phyloP scores from a whole-genome alignment of 2,888 invertebrate genomes.

The Drosophila pullipes region DNA sequence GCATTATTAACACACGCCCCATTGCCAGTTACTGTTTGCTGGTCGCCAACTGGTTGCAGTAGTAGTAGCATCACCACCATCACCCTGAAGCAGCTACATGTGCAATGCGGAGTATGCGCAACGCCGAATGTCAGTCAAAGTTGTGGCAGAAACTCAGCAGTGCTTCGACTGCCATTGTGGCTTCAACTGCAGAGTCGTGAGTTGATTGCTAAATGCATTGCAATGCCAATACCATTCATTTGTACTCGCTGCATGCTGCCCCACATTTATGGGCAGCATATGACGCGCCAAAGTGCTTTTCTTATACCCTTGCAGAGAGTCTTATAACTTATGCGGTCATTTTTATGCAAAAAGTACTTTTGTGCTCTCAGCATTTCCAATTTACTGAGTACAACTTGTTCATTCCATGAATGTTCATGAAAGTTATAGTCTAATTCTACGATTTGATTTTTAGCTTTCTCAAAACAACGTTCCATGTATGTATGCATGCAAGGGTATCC shows the following conservation, averaged over 20 bases:
- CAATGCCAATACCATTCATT: slow-evolving; percentile 55
- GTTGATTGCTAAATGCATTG: slow-evolving; percentile 74
- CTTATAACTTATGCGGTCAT: background rate
- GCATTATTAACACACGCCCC: slow-evolving; percentile 78
- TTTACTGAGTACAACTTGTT: no score
- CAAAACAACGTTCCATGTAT: background rate
- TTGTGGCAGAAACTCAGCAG: slow-evolving; percentile 28
- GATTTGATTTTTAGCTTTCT: background rate
- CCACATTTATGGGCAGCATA: slow-evolving; percentile 37
- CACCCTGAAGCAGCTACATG: slow-evolving; percentile 24
- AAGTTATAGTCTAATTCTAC: background rate
- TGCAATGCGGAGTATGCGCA: slow-evolving; percentile 75
- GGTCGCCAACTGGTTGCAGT: slow-evolving; percentile 27
- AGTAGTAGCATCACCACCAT: slow-evolving; percentile 3
- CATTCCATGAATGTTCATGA: no score
- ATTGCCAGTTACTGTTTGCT: slow-evolving; percentile 30
- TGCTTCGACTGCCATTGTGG: slow-evolving; percentile 24
- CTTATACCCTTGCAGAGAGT: slow-evolving; percentile 20
- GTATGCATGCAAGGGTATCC: slow-evolving; percentile 6
- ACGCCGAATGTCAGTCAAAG: slow-evolving; percentile 44
- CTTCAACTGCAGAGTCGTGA: slow-evolving; percentile 67
- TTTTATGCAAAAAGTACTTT: background rate
- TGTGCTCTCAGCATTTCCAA: background rate
- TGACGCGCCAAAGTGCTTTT: slow-evolving; percentile 9
- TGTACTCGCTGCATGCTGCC: slow-evolving; percentile 19